These are phyloP conservation scores for Australoheros facetus DNA, from an alignment of 2,797 vertebrate genomes.

Conservation along the genomic window DNA sequence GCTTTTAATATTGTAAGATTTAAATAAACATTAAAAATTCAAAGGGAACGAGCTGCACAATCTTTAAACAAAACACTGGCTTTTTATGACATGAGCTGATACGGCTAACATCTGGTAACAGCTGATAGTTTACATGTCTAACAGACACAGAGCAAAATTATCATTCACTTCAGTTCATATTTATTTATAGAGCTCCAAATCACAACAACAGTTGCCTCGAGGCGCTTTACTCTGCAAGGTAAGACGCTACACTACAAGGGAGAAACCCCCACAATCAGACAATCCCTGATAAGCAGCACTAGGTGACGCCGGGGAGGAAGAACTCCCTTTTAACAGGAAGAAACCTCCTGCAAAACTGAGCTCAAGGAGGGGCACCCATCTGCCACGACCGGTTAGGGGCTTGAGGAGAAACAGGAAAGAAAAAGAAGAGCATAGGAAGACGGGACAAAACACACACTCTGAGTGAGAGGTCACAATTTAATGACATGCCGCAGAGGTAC, in stretches of 20 bases:
- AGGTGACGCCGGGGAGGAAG: not conserved
- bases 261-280: not conserved
- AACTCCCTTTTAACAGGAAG: too few relatives aligned
- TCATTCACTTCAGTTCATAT: rapidly evolving
- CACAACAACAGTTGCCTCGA: not conserved
- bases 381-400: too few relatives aligned
- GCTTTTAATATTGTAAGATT: not conserved
- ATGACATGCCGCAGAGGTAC: not conserved
- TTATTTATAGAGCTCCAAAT: not conserved
- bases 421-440: not conserved
- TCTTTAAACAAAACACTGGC: not conserved
- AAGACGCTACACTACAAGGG: not conserved
- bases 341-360: too few relatives aligned
- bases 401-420: not conserved
- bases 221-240: not conserved
- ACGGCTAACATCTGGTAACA: too few relatives aligned
- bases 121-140: not conserved
- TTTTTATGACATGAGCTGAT: not conserved
- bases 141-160: not conserved
- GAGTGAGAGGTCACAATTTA: too few relatives aligned
- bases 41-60: not conserved
- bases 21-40: too few relatives aligned
- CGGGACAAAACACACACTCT: not conserved
- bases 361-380: too few relatives aligned
- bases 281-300: not conserved